Evolutionary conservation across 1,140 invertebrate genomes (phyloP).

Genomic region (Trialeurodes vaporariorum): DNA sequence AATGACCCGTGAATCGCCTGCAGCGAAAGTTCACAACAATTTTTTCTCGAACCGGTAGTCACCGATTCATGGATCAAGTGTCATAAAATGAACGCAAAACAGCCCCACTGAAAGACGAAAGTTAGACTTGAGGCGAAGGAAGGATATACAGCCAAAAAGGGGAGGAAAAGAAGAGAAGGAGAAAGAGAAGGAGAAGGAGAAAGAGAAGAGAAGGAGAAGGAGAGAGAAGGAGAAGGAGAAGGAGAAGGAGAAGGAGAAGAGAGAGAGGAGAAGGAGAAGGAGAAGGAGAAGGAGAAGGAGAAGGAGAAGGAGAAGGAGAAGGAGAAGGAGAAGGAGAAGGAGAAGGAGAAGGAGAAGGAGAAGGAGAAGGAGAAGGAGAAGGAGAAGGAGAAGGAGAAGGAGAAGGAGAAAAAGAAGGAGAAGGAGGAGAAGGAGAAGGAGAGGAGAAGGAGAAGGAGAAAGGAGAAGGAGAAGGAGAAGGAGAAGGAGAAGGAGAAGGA

Average conservation of each 20-base stretch:
- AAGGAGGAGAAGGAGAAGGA: background rate
- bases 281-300: background rate
- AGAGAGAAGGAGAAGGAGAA: background rate
- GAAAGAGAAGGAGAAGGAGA: background rate
- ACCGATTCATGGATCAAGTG: too few species aligned
- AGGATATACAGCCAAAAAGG: too few species aligned
- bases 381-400: background rate
- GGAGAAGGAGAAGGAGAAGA: background rate
- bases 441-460: background rate
- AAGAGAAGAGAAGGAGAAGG: background rate
- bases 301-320: constrained; percentile 6
- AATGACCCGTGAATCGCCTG: too few species aligned
- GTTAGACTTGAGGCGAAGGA: too few species aligned
- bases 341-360: background rate
- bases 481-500: background rate
- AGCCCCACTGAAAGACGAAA: too few species aligned
- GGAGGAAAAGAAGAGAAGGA: background rate
- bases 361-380: background rate
- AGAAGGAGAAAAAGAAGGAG: background rate
- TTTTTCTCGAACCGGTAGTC: too few species aligned
- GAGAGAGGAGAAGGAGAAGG: background rate
- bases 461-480: background rate
- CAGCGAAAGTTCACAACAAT: too few species aligned
- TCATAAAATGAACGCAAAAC: too few species aligned
- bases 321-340: constrained; percentile 2